Conservation (phyloP, 2,888 invertebrate genomes). For the Graphium colonna region DNA sequence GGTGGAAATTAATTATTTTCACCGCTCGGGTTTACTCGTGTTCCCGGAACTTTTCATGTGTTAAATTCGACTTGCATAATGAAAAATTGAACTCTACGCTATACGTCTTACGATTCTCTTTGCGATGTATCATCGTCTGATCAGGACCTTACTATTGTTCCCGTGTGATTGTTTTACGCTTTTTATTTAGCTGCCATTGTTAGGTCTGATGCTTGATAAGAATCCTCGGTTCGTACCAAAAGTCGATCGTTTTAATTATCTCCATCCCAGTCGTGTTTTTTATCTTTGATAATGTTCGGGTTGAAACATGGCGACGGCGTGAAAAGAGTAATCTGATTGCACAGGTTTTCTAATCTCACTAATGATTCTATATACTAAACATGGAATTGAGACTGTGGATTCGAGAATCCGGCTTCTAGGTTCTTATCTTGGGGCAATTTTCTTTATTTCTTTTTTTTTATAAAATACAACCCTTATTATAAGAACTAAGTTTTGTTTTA, state of each 20-base stretch:
- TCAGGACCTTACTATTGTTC: conserved; percentile 13
- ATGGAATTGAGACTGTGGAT: no score
- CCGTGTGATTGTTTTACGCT: conserved; percentile 11
- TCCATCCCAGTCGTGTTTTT: background rate
- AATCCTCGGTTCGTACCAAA: background rate
- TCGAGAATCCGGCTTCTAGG: no score
- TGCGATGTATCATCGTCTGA: background rate
- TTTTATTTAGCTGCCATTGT: conserved; percentile 15
- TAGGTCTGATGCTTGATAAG: conserved; percentile 1
- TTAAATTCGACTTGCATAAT: conserved; percentile 40
- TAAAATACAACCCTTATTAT: no score
- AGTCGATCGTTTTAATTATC: conserved; percentile 5
- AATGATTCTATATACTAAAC: no score
- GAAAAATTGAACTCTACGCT: background rate
- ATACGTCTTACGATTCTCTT: background rate
- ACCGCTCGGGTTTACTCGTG: conserved; percentile 25
- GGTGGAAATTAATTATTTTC: conserved; percentile 64
- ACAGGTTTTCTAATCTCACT: no score
- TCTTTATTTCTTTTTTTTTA: no score
- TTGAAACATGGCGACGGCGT: background rate
- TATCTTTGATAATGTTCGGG: background rate
- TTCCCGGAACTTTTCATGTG: conserved; percentile 56
- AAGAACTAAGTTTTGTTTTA: no score
- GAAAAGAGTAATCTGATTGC: background rate
- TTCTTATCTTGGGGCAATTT: no score